Evolutionary conservation across 1,140 invertebrate genomes (phyloP).

Genomic region (Carposina sasakii): DNA sequence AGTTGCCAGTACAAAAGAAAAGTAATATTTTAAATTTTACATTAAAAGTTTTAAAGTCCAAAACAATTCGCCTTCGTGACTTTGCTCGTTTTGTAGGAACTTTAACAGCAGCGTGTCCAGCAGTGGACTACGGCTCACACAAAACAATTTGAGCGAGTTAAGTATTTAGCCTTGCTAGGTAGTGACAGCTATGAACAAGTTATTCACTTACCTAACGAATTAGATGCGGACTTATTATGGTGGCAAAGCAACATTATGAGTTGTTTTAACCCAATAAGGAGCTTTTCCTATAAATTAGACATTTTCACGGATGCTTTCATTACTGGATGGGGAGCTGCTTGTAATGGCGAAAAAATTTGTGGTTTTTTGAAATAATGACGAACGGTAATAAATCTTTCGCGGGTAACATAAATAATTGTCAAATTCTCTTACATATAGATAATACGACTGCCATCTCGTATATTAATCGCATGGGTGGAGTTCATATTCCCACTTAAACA

Average conservation of each 20-base stretch:
- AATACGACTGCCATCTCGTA: conserved; percentile 15
- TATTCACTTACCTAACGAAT: neutral
- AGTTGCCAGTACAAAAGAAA: neutral
- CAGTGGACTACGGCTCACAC: neutral
- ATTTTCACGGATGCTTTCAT: conserved; percentile 17
- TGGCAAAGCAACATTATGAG: conserved; percentile 12
- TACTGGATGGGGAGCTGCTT: conserved; percentile 16
- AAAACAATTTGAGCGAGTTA: neutral
- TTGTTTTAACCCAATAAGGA: conserved; percentile 1
- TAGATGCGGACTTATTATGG: conserved; percentile 3
- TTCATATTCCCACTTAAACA: conserved; percentile 9
- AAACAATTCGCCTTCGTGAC: neutral
- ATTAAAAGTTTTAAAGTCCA: neutral
- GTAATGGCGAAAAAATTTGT: conserved; percentile 4
- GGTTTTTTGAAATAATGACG: conserved; percentile 9
- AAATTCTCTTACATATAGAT: conserved; percentile 10
- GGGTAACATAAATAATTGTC: conserved; percentile 2
- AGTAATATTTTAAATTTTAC: neutral
- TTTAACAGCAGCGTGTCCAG: neutral
- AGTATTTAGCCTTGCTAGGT: neutral
- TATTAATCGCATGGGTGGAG: conserved; percentile 12
- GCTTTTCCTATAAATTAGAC: conserved; percentile 6
- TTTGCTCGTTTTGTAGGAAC: neutral
- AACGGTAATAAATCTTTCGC: conserved; percentile 9
- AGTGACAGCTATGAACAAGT: neutral